Percentiles rank a stretch among this genome's conserved stretches.
Conservation (phyloP, 2,797 vertebrate genomes). For the Lutjanus campechanus region DNA sequence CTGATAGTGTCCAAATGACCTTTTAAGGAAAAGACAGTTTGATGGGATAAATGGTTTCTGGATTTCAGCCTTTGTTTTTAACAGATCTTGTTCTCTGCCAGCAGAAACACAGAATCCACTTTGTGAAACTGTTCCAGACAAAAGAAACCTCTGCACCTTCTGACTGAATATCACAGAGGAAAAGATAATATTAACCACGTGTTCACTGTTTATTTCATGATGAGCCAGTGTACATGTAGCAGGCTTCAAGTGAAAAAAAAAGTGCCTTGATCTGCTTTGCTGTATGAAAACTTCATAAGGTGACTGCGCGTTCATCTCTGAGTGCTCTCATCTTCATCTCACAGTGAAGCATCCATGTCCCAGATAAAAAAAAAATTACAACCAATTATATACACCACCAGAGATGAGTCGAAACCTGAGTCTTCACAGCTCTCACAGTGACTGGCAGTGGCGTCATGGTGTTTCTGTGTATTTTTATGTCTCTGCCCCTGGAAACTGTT, state of each 20-base stretch:
- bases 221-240: neutral
- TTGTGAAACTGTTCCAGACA: neutral
- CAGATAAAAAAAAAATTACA: neutral
- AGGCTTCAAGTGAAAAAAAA: neutral
- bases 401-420: neutral
- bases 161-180: neutral
- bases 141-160: neutral
- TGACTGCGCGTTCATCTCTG: neutral
- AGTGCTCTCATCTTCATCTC: neutral
- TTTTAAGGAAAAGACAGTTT: constrained; percentile 21
- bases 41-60: neutral
- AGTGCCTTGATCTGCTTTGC: neutral
- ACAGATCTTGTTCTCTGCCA: constrained; percentile 2
- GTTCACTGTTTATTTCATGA: neutral
- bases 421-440: neutral
- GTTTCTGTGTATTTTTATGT: constrained; percentile 18
- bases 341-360: neutral
- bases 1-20: constrained; percentile 17
- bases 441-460: neutral
- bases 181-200: neutral
- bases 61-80: constrained; percentile 6
- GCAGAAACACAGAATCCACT: neutral
- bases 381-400: neutral
- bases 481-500: neutral
- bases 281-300: neutral